Evolutionary conservation across 2,797 vertebrate genomes (phyloP).

Genomic region (Tragelaphus oryx): DNA sequence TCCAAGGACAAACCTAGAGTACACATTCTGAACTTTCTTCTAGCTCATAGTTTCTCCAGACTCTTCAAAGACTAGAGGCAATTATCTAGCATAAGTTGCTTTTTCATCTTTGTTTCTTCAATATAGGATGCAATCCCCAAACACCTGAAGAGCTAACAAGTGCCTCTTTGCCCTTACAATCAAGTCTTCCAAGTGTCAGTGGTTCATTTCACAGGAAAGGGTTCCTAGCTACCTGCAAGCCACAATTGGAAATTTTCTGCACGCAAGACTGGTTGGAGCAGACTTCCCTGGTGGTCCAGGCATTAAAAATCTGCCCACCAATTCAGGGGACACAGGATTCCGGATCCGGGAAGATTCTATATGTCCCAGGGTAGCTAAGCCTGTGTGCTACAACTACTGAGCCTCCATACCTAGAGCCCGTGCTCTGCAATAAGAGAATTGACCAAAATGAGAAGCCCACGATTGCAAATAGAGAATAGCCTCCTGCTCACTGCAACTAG

Average conservation of each 20-base stretch:
- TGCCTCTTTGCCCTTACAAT: neutral
- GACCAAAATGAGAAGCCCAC: neutral
- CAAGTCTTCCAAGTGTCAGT: neutral
- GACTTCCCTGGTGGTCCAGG: neutral
- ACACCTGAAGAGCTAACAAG: neutral
- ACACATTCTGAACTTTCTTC: too few species aligned
- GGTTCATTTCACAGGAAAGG: neutral
- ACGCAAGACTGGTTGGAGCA: neutral
- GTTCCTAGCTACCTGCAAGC: neutral
- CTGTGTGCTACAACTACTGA: neutral
- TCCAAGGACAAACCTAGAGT: neutral
- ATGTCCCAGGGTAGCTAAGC: neutral
- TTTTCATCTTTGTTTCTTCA: neutral
- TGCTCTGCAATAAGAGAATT: neutral
- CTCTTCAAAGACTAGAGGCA: neutral
- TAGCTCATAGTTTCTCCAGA: neutral
- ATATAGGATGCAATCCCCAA: neutral
- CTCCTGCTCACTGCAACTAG: neutral
- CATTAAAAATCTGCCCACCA: neutral
- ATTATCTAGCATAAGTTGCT: neutral
- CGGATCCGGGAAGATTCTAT: neutral
- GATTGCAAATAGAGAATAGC: neutral
- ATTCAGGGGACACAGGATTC: neutral
- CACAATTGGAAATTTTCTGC: neutral
- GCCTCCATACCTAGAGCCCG: rapidly evolving